Evolutionary conservation across 2,797 vertebrate species (phyloP), one percentile per base, ranked within the genome.

Genomic region (Danio kyathit): DNA sequence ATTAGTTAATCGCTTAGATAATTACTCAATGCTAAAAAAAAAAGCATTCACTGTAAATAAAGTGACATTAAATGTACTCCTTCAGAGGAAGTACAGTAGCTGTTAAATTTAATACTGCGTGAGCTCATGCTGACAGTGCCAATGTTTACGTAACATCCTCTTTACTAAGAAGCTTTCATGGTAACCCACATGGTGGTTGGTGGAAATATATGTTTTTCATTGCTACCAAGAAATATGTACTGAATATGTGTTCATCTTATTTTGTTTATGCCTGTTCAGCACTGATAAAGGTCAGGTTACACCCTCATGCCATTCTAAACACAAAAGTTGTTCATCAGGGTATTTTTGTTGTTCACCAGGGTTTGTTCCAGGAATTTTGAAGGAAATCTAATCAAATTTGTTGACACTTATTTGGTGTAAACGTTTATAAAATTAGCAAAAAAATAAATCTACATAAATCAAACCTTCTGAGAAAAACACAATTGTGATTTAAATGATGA

Each of bases 101-200:
- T 44, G 7, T 46, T 59, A 14, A 13, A 16, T 59, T 73, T 57
- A 59, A 73, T 73, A 29, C 29, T 29, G 29, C 3, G 29, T 29
- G 29, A 29, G 29, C 29, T 46, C 13, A 44, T 69, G 19, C 8
- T 19, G 40, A 19, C 41, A 40, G 59, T 16, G n/a, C 63, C 63
- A 46, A 54, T 19, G 51, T 19, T 71, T 71, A 10, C 14, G 5
- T 73, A 73, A 44, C 52, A 43, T 52, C 16, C 38, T 44, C n/a
- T 57, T 13, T 44, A 14, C 52, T 73, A 57, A 44, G 11, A 57
- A 44, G 70, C n/a, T 73, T 57, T 52, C 14, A 51, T n/a, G 14
- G n/a, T 4, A 19, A 44, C 41, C 29, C 40, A 38, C 59, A 40
- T 9, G 40, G 61, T 17, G 9, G 43, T 21, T 66, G 12, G 17